These are phyloP conservation scores for Macaca fascicularis DNA, from an alignment of 2,113 vertebrate species.

Conservation along the genomic window T2T-MFA8v1.1 NC_088394.1:46855501-46856000, in stretches of 20 bases:
- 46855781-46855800: background rate
- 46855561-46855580: background rate
- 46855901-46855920: background rate
- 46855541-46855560: background rate
- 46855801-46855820: background rate
- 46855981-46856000: background rate
- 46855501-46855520: background rate
- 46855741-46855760: background rate
- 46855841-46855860: background rate
- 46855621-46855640: background rate
- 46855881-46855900: too few relatives aligned
- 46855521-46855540: background rate
- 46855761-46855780: background rate
- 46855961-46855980: background rate
- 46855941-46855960: background rate
- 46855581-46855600: background rate
- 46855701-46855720: background rate
- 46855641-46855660: background rate
- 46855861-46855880: rapidly evolving
- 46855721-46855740: background rate
- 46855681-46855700: background rate
- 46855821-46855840: rapidly evolving
- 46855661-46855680: background rate
- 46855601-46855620: background rate
- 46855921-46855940: background rate